Base-by-base conservation (phyloP, 2,797 vertebrate genomes). In the Selene dorsalis region DNA sequence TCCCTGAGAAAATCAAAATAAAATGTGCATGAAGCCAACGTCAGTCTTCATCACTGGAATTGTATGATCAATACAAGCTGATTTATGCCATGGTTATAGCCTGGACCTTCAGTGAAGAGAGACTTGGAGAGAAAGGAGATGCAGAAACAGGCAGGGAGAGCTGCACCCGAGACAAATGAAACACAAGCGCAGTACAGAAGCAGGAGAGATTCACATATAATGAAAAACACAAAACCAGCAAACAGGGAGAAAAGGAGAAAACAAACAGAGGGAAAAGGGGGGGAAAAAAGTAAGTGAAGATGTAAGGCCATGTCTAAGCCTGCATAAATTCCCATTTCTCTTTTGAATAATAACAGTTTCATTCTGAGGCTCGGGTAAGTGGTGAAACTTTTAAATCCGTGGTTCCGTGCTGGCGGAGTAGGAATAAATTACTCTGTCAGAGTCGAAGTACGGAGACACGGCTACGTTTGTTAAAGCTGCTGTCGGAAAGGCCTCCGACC, bases 351-450 rank as follows among this genome's bases (percentile, higher is more conserved):
- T 88, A 89, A 80, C 86, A 60, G 73, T 88, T 92, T 86, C 83
- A 77, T 88, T 84, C 78, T 38, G 6, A 85, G 69, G 82, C 87
- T 77, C n/a, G 69, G 73, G 74, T 73, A 89, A 88, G 84, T 89
- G 84, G 86, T 86, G 81, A 93, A 93, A 93, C 82, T 91, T 93
- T 90, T 77, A 93, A 93, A 94, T 91, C 87, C 48, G 14, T 70
- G 62, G 69, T 88, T 93, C 75, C 56, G 18, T 83, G 85, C 89
- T 68, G 82, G 64, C 72, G 56, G 81, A 84, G 75, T 73, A 81
- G 80, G 83, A 89, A 94, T 93, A 93, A 92, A 94, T 94, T 91
- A 82, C 89, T 83, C 80, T 82, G 90, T 88, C 91, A 82, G 80
- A 83, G 61, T 79, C 70, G 78, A 87, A 88, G 79, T 73, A 55